A percentile compares a stretch with the other conserved stretches of the same genome.
Conservation (phyloP, 2,113 vertebrate genomes). For the Ginglymostoma cirratum region DNA sequence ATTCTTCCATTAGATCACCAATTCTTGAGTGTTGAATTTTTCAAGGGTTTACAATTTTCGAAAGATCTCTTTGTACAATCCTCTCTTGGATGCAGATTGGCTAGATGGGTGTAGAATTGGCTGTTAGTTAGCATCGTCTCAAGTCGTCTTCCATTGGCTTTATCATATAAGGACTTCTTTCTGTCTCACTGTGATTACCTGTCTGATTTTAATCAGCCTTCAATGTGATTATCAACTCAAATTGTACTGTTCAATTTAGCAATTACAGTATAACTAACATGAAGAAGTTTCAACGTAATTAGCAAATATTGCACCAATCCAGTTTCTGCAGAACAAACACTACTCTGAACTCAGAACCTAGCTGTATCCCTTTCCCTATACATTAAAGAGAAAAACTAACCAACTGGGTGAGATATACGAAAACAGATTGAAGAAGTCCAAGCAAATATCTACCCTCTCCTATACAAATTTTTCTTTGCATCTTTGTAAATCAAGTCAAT, state of each 20-base stretch:
- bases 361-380: not conserved
- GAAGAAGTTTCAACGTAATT: not conserved
- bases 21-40: not conserved
- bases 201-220: not conserved
- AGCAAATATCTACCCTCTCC: not conserved
- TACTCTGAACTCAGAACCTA: not conserved
- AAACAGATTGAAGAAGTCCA: not conserved
- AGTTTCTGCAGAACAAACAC: not conserved
- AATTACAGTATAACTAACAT: not conserved
- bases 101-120: not conserved
- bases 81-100: not conserved
- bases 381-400: not conserved
- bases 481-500: not conserved
- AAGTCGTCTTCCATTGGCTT: not conserved
- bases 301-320: not conserved
- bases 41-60: not conserved
- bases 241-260: not conserved
- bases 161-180: not conserved
- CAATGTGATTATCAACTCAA: not conserved
- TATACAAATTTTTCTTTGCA: not conserved
- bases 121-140: not conserved
- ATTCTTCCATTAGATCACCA: no score
- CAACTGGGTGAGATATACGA: not conserved
- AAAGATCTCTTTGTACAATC: not conserved
- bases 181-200: not conserved